Base-by-base conservation (phyloP, 92 coral and sea anemone genomes). In the Pocillopora grandis region DNA sequence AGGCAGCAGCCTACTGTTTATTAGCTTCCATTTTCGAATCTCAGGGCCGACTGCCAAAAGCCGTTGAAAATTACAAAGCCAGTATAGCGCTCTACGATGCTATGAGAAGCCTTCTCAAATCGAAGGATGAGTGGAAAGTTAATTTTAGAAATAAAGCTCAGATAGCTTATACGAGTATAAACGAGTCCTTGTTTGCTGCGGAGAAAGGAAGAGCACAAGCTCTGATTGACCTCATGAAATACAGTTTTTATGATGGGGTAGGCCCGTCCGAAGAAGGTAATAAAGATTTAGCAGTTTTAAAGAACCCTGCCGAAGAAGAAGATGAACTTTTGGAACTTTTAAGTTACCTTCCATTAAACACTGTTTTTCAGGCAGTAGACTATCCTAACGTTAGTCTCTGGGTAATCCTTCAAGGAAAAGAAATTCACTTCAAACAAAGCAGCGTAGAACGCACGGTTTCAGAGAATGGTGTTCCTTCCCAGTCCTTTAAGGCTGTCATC, bases 131-230 rank as follows among this genome's bases (percentile, higher is more conserved):
- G 57, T 62, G 80, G 80, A 77, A 77, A 77, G 62, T 77, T 9
- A 61, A 42, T n/a, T 63, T 77, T 2, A 69, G 80, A 11, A 31
- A 77, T 35, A 6, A 61, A 10, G 36, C 62, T 19, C 80, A 62
- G n/a, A 16, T 7, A 7, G 56, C 12, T 16, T 77, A 77, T 69
- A 77, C 33, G 2, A 20, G 70, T 17, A 31, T 61, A 9, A 13
- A 9, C 8, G 80, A 61, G 3, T 69, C 58, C 16, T 33, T 77
- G 58, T 36, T 10, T 18, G 80, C 80, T 35, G 80, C 80, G 35
- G 80, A 77, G 23, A 16, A 77, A 36, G 80, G 80, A 16, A 56
- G 80, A 33, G 33, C 70, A 9, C 80, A 77, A 77, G 80, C 80
- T 18, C 19, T 77, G 17, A 61, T 35, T 60, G 80, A 77, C 42